Evolutionary conservation across 2,797 vertebrate species (phyloP).

Genomic region (Graptemys geographica): DNA sequence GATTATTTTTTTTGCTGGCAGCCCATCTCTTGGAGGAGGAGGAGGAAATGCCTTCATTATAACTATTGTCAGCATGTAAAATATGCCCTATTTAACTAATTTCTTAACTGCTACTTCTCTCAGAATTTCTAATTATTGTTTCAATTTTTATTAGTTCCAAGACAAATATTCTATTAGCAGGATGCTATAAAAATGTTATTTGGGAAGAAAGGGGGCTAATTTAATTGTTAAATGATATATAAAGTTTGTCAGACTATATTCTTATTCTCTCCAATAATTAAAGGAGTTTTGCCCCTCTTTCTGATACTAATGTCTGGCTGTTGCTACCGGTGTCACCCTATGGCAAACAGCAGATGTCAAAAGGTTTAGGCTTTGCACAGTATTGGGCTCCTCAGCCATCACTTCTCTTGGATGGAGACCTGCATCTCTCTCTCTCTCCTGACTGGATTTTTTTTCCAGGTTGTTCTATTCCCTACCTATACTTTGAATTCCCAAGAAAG

Average conservation of each 20-base stretch:
- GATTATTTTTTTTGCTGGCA: constrained; percentile 4
- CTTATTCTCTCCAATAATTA: background rate
- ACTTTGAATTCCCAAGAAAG: background rate
- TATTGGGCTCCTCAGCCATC: background rate
- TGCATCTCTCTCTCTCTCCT: background rate
- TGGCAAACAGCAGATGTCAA: background rate
- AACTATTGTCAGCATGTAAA: background rate
- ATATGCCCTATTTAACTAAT: constrained; percentile 11
- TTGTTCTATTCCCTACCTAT: background rate
- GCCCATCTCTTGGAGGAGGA: background rate
- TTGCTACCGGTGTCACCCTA: background rate
- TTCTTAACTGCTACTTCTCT: constrained; percentile 1
- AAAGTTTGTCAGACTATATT: background rate
- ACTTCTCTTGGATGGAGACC: background rate
- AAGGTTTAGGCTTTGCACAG: background rate
- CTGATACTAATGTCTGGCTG: background rate
- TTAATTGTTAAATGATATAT: background rate
- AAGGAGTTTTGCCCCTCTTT: background rate
- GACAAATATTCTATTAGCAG: background rate
- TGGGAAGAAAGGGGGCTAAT: background rate
- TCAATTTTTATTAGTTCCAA: constrained; percentile 9
- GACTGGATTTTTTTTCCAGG: no score
- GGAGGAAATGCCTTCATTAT: constrained; percentile 4
- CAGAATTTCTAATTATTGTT: constrained; percentile 15
- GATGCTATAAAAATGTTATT: background rate